phyloP scores from a whole-genome alignment of 1,140 invertebrate genomes.

The Zophobas atratus region DNA sequence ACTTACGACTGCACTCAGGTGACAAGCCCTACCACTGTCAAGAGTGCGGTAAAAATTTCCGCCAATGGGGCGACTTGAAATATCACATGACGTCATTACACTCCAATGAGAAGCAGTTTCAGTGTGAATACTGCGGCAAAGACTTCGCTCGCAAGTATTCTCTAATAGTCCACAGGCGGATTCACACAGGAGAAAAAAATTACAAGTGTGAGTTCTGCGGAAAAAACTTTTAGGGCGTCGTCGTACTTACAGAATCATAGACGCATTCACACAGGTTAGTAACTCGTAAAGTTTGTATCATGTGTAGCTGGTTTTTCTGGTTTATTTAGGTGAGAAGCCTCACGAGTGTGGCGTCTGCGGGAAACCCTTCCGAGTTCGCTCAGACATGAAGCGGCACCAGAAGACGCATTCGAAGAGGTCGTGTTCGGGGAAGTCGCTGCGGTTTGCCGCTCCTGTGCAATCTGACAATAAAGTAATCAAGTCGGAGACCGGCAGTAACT shows the following conservation, averaged over 20 bases:
- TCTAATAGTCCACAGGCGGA: conserved; percentile 89
- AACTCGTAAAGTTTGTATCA: background rate
- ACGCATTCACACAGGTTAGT: conserved; percentile 88
- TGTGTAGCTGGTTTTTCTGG: conserved; percentile 42
- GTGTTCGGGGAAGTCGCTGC: background rate
- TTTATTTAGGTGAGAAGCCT: conserved; percentile 80
- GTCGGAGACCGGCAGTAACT: conserved; percentile 40
- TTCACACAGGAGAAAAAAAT: conserved; percentile 92
- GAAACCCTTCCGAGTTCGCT: conserved; percentile 88
- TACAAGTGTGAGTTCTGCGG: conserved; percentile 90
- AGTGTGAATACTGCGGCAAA: conserved; percentile 93
- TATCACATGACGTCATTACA: conserved; percentile 92
- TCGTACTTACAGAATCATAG: conserved; percentile 90
- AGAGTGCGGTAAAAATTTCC: conserved; percentile 82
- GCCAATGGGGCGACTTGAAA: conserved; percentile 92
- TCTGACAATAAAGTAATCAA: conserved; percentile 35
- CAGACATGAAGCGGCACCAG: conserved; percentile 91
- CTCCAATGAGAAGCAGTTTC: conserved; percentile 84
- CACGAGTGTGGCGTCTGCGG: conserved; percentile 84
- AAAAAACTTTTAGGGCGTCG: conserved; percentile 88
- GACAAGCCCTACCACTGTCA: conserved; percentile 87
- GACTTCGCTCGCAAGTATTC: conserved; percentile 95
- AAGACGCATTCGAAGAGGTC: conserved; percentile 76
- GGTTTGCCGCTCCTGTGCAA: background rate
- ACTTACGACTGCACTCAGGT: conserved; percentile 65